These are phyloP conservation scores for Chloroceryle amazona DNA, from an alignment of 2,797 vertebrate genomes.

Conservation along the genomic window DNA sequence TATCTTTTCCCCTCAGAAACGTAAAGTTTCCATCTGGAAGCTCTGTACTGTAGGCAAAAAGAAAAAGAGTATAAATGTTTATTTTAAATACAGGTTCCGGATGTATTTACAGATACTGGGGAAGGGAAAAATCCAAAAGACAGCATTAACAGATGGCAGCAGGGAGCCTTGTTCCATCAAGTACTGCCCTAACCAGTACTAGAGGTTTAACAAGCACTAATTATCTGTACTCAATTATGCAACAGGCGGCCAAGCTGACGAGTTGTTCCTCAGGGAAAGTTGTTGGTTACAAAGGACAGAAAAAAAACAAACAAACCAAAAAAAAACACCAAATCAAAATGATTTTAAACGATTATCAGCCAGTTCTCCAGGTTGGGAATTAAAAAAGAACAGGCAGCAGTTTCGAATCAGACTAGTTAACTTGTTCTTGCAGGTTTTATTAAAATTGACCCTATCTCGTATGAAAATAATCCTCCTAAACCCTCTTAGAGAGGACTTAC, in stretches of 20 bases:
- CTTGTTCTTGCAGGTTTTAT: not conserved
- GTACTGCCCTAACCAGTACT: not conserved
- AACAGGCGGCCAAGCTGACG: not conserved
- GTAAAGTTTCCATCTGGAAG: not conserved
- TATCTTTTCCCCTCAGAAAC: not conserved
- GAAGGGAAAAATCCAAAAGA: not conserved
- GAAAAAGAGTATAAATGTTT: not conserved
- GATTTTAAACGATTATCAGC: not conserved
- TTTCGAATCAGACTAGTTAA: not conserved
- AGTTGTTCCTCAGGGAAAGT: not conserved
- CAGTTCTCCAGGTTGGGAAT: not conserved
- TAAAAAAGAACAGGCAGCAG: not conserved
- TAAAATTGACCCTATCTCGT: conserved; percentile 52
- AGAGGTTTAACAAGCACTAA: not conserved
- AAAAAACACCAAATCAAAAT: too few relatives aligned
- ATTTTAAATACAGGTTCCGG: rapidly evolving
- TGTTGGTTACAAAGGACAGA: not conserved
- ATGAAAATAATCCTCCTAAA: conserved; percentile 58
- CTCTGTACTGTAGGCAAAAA: not conserved
- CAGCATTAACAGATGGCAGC: not conserved
- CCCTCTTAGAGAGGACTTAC: conserved; percentile 28
- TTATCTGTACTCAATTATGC: not conserved
- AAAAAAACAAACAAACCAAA: too few relatives aligned
- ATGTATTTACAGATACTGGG: not conserved
- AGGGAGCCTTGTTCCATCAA: not conserved